Base-by-base conservation (phyloP, 2,888 invertebrate genomes). In the Platycheirus albimanus region DNA sequence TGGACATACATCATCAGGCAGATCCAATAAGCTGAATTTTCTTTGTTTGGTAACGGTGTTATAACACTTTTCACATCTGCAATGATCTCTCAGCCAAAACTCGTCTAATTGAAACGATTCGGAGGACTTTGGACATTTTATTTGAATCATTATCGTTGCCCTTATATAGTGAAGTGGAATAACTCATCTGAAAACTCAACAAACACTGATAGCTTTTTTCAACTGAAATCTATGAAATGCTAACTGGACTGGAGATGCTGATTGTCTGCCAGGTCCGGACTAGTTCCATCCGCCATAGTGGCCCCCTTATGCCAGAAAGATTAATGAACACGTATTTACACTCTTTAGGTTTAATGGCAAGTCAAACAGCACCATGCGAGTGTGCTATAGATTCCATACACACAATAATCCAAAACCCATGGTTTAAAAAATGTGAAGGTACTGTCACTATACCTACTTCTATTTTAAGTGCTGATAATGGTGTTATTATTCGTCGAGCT, bases 21-120 rank as follows among this genome's bases (percentile, higher is more conserved):
- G 90, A 19, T 93, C 92, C 43, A 93, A 85, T 51, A 94, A 89
- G 88, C 93, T 93, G 30, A 91, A 89, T 63, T 92, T 92, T 85
- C 94, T 92, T 89, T 95, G 95, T 79, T 91, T 91, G 0, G 94
- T 94, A 28, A 89, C 89, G 0, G 88, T 86, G 86, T 93, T 93
- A 87, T 93, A 94, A 86, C 95, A 95, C 30, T 89, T 86, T 0
- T 87, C 71, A 87, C 95, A 95, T 75, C 93, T 88, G 70, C 91
- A 91, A 83, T 91, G 91, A 85, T 91, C 91, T 2, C 91, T 87
- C n/a, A 90, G 85, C 90, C 91, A 91, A 85, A 89, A 88, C n/a
- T 85, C 20, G 13, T 83, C 36, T 45, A 83, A 47, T 3, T 41
- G 56, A 17, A 83, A 64, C 0, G 17, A 17, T 19, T 69, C 69